Percentiles rank a stretch among this genome's conserved stretches.
These are phyloP conservation scores for Pseudomyrmex pallidus DNA, from an alignment of 1,140 invertebrate genomes.

Conservation along the genomic window DNA sequence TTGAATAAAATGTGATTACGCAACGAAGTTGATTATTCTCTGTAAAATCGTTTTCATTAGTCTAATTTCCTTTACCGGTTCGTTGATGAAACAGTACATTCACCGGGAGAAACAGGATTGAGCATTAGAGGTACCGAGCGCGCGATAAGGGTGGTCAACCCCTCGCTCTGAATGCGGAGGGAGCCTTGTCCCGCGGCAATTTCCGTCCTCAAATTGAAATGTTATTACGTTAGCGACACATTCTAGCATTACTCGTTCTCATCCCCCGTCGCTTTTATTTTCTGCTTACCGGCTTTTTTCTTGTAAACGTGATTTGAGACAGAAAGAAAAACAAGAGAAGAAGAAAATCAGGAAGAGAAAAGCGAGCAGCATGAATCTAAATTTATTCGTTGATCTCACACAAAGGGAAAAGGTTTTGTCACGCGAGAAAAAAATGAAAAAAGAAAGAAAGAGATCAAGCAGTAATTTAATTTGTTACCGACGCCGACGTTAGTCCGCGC, in stretches of 20 bases:
- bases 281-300: slow-evolving; percentile 55
- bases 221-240: slow-evolving; percentile 83
- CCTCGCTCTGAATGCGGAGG: slow-evolving; percentile 65
- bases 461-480: background rate
- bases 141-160: slow-evolving; percentile 55
- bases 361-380: background rate
- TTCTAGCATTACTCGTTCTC: slow-evolving; percentile 71
- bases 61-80: background rate
- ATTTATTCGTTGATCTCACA: slow-evolving; percentile 2
- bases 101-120: slow-evolving; percentile 16
- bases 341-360: slow-evolving; percentile 7
- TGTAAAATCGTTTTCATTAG: background rate
- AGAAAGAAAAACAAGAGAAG: background rate
- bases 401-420: background rate
- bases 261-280: slow-evolving; percentile 51
- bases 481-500: background rate
- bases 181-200: slow-evolving; percentile 76
- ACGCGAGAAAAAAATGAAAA: background rate
- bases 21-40: background rate
- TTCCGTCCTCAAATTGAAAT: slow-evolving; percentile 84
- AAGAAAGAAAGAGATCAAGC: background rate
- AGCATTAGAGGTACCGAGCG: slow-evolving; percentile 6
- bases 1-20: too few relatives aligned
- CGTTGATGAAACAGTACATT: slow-evolving; percentile 7
- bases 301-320: slow-evolving; percentile 68